Percentiles rank a stretch among this genome's conserved stretches.
Conservation (phyloP, 1,140 invertebrate genomes). For the Tribolium castaneum region DNA sequence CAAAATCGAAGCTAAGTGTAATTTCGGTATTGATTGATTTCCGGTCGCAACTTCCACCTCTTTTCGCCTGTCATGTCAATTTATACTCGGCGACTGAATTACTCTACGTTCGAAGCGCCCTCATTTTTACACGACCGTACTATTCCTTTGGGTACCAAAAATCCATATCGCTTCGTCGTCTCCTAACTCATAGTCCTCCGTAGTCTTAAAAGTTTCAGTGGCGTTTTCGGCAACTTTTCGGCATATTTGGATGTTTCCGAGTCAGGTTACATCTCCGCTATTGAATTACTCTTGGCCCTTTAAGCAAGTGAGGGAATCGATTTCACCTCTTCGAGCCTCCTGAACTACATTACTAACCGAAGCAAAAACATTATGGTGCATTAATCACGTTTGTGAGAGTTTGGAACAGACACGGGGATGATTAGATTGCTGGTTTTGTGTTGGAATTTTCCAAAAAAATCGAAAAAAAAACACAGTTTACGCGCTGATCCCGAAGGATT, state of each 20-base stretch:
- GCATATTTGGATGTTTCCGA: not conserved
- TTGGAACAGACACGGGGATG: conserved; percentile 20
- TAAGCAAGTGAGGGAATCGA: conserved; percentile 20
- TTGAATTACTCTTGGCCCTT: conserved; percentile 15
- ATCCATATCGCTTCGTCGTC: too few relatives aligned
- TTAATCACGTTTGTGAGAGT: conserved; percentile 35
- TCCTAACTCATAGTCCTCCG: too few relatives aligned
- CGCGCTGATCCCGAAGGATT: not conserved
- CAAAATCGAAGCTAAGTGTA: not conserved
- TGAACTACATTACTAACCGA: conserved; percentile 43
- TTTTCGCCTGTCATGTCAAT: not conserved
- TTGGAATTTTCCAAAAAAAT: not conserved
- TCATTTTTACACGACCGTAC: too few relatives aligned
- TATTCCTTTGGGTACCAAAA: too few relatives aligned
- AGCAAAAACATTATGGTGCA: conserved; percentile 41
- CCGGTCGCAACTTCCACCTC: not conserved
- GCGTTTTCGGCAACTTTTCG: too few relatives aligned
- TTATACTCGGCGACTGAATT: not conserved
- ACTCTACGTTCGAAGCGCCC: too few relatives aligned
- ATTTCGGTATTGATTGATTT: not conserved
- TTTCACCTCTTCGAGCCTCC: conserved; percentile 22
- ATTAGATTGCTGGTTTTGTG: conserved; percentile 33
- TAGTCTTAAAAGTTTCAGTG: too few relatives aligned
- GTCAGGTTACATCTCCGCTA: not conserved
- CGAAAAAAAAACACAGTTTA: not conserved